Percentiles rank a stretch among this genome's conserved stretches.
These are phyloP conservation scores for Cyprinodon diabolis DNA, from an alignment of 2,797 vertebrate genomes.

Conservation along the genomic window DNA sequence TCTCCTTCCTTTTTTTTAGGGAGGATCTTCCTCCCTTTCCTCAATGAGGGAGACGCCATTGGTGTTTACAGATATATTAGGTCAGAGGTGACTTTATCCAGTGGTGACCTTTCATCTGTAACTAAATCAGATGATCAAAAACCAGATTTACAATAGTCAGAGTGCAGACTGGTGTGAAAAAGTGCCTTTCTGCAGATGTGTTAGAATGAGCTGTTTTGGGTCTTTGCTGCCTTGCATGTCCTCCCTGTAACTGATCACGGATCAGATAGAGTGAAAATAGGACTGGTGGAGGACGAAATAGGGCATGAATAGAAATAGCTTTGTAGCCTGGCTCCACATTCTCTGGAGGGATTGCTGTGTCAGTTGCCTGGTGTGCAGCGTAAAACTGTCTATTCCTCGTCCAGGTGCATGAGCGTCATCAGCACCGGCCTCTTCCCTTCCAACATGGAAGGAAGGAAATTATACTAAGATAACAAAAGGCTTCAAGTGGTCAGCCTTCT, in stretches of 20 bases:
- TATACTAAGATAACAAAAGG: not conserved
- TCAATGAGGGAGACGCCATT: no score
- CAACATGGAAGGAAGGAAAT: slow-evolving; percentile 2
- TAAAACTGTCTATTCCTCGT: slow-evolving; percentile 7
- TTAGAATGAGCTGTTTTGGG: slow-evolving; percentile 18
- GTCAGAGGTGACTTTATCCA: slow-evolving; percentile 27
- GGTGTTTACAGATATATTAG: slow-evolving; percentile 70
- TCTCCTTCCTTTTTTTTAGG: no score
- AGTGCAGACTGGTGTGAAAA: slow-evolving; percentile 25
- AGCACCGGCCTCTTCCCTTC: slow-evolving; percentile 26
- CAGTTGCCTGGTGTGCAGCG: slow-evolving; percentile 42
- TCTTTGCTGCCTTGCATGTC: slow-evolving; percentile 24
- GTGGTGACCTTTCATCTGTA: not conserved
- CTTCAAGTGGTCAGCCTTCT: not conserved
- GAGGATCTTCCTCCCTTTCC: slow-evolving; percentile 72
- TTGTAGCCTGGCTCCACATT: slow-evolving; percentile 42
- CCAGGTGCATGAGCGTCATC: slow-evolving; percentile 4
- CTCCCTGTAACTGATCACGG: slow-evolving; percentile 44
- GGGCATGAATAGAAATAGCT: slow-evolving; percentile 74
- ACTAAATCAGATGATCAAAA: not conserved
- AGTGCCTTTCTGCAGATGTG: slow-evolving; percentile 8
- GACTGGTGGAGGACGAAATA: slow-evolving; percentile 69
- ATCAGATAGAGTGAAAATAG: slow-evolving; percentile 61
- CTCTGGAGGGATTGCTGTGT: slow-evolving; percentile 58
- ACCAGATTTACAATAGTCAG: slow-evolving; percentile 11